These are phyloP conservation scores for Lanius ludovicianus DNA, from an alignment of 2,113 vertebrate species.

Conservation along the genomic window DNA sequence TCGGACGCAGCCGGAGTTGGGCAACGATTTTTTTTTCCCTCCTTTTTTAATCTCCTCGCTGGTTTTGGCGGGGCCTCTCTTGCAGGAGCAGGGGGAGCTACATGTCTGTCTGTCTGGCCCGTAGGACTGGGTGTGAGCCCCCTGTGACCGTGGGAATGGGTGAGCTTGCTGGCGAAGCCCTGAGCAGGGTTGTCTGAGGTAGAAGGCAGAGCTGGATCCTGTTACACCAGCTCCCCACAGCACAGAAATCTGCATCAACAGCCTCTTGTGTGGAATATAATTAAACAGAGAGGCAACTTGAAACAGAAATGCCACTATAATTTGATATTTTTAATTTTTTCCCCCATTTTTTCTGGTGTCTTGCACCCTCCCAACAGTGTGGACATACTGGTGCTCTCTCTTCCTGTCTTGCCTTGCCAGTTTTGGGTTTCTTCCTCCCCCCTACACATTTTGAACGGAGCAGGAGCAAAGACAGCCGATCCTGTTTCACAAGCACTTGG, in stretches of 20 bases:
- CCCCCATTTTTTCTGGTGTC: not conserved
- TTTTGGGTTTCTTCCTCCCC: conserved; percentile 18
- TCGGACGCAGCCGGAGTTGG: conserved; percentile 40
- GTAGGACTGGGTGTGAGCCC: not conserved
- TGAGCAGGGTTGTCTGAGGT: fast-evolving
- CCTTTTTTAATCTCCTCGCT: not conserved
- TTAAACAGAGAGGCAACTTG: not conserved
- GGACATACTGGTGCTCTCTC: not conserved
- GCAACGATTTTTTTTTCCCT: not conserved
- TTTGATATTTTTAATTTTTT: not conserved
- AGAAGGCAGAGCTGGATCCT: not conserved
- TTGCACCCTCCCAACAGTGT: fast-evolving
- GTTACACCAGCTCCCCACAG: not conserved
- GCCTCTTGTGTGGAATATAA: not conserved
- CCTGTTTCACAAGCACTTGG: conserved; percentile 63
- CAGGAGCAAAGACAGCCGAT: not conserved
- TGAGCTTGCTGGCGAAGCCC: not conserved
- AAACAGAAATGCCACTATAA: conserved; percentile 10
- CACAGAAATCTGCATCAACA: not conserved
- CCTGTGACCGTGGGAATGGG: not conserved
- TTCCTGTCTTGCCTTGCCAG: not conserved
- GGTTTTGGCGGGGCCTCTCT: not conserved
- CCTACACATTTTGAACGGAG: conserved; percentile 41
- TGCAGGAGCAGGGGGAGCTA: not conserved
- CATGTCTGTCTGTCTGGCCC: not conserved